Base-by-base conservation (phyloP, 2,113 vertebrate species). In the Athene cunicularia region DNA sequence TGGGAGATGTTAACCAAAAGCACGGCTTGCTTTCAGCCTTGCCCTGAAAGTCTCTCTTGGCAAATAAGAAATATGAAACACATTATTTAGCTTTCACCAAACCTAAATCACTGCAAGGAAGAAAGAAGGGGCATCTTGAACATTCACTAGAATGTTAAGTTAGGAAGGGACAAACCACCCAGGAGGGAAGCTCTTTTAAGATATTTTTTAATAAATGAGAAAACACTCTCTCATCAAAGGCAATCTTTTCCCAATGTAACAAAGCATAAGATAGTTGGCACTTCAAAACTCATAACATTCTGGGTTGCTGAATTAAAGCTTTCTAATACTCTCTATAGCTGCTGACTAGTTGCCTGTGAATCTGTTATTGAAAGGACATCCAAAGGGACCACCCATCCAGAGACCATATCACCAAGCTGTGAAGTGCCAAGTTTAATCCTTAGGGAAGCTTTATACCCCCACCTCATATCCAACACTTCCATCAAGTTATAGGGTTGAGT, bases 51-150 rank as follows among this genome's bases (percentile, higher is more conserved):
- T 86, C 82, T 84, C 75, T 76, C 52, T 83, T 88, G 86, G 88
- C 86, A 88, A 77, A 91, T 92, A 90, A 97, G 88, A 95, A 95
- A 92, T 95, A 93, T 95, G 88, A 93, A 94, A 93, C 92, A 95
- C 85, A 72, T 94, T 88, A 82, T 84, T 92, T 95, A 83, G 82
- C 86, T 94, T 95, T 97, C 56, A 86, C 92, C 80, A 92, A 95
- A 92, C 50, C 52, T 95, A 93, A 93, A 96, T 94, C 90, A 93
- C 50, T 39, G 68, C 53, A 30, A 91, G 49, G 37, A 93, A 59
- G 71, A 73, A 91, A 80, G 79, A 88, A 75, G n/a, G 43, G 45
- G 49, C 58, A 92, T 80, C 47, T 74, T 2, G 1, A 80, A 77
- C 55, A 28, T 45, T 71, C 53, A 71, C 55, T 88, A 30, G 58